A percentile compares a stretch with the other conserved stretches of the same genome.
Evolutionary conservation across 1,140 invertebrate genomes (phyloP).

Genomic region (Harlomillsia oculata): DNA sequence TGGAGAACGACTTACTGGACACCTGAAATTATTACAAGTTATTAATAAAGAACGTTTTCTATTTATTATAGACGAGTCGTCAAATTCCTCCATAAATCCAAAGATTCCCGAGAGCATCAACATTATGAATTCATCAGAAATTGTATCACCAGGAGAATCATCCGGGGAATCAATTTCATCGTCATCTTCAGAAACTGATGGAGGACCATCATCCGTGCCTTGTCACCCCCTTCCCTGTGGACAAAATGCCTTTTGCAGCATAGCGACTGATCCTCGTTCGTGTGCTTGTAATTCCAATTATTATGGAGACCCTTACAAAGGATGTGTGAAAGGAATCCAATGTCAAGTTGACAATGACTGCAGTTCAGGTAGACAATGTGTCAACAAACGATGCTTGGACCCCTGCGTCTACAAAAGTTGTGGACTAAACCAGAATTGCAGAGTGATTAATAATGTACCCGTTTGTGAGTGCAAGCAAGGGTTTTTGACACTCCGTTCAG

Average conservation of each 20-base stretch:
- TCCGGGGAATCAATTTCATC: no score
- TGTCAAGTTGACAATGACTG: not conserved
- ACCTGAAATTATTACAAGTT: no score
- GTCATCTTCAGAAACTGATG: no score
- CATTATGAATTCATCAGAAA: no score
- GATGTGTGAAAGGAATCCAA: not conserved
- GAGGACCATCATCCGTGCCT: not conserved
- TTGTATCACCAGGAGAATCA: no score
- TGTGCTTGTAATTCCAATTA: not conserved
- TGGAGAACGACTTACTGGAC: no score
- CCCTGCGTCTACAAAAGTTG: not conserved
- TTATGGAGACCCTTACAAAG: not conserved
- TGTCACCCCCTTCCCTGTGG: constrained; percentile 5
- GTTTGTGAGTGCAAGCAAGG: not conserved
- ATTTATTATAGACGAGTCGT: no score
- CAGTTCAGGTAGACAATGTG: not conserved
- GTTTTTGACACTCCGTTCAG: not conserved
- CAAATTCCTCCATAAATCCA: no score
- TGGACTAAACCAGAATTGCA: not conserved
- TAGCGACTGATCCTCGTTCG: not conserved
- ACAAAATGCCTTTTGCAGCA: not conserved
- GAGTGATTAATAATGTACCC: not conserved
- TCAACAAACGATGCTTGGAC: not conserved
- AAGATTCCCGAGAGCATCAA: no score
- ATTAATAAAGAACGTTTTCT: no score